Evolutionary conservation across 2,797 vertebrate species (phyloP), one percentile per base, ranked within the genome.

Genomic region (Paedocypris micromegethes): DNA sequence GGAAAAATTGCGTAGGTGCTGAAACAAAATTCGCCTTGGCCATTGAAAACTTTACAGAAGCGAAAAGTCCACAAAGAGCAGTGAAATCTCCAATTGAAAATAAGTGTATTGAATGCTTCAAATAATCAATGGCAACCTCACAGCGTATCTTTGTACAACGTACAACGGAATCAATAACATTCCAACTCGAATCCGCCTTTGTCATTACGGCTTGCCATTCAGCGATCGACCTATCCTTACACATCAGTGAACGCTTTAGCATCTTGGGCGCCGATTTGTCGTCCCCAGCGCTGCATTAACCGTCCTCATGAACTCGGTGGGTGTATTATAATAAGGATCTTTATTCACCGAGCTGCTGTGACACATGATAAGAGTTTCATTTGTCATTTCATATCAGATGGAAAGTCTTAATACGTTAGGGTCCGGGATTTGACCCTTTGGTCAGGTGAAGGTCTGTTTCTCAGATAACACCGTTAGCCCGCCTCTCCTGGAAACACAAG

Each of bases 401-500:
- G 77, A 81, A 80, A 73, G 72, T 71, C 74, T 60, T 63, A 72
- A 53, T 58, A 47, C 45, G 75, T 76, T 75, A 78, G 78, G 78
- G 80, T 78, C 67, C 70, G 76, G 75, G 80, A 75, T 79, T 75
- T 64, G 67, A 81, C 88, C 81, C 82, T 74, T 47, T 23, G 87
- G 87, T 91, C 84, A 84, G 40, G 37, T 83, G 83, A 83, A 91
- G 89, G 91, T 95, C 91, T 93, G 83, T 90, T 88, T 89, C 85
- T 86, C 79, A 75, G 89, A 91, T 88, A 74, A 86, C 88, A 83
- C 92, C 3, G 5, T 93, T 90, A 85, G 63, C 9, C 91, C 89
- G 84, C 85, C 77, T 83, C 83, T 80, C 81, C 85, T 84, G 85
- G 92, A 92, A 94, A 96, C 92, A 87, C 85, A 90, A 93, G 85